Conservation (phyloP, 23 tunicate species). For the Ascidia mentula region DNA sequence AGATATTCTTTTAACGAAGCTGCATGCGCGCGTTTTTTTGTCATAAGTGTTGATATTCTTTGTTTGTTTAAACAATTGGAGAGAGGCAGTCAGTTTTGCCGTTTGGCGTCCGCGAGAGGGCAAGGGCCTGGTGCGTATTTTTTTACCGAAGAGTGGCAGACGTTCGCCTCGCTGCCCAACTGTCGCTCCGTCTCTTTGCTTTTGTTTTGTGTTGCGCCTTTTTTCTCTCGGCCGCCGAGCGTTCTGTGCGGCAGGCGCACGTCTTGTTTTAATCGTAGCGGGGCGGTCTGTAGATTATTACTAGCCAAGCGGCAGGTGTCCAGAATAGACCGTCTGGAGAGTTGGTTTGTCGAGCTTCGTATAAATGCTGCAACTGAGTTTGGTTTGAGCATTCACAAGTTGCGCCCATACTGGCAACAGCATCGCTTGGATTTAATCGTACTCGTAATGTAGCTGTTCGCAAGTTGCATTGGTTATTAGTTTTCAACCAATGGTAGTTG, state of each 20-base stretch:
- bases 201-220: slow-evolving; percentile 23
- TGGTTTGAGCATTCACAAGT: background rate
- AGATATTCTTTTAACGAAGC: too few species aligned
- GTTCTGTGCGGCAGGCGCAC: slow-evolving; percentile 7
- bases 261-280: slow-evolving; percentile 38
- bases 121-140: background rate
- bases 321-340: background rate
- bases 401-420: too few species aligned
- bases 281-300: slow-evolving; percentile 19
- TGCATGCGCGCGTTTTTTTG: too few species aligned
- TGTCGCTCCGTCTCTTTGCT: slow-evolving; percentile 20
- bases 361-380: background rate
- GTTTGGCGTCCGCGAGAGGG: too few species aligned
- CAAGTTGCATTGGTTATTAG: too few species aligned
- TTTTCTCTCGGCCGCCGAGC: slow-evolving; percentile 5
- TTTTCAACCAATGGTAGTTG: too few species aligned
- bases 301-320: slow-evolving; percentile 27
- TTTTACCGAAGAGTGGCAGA: background rate
- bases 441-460: too few species aligned
- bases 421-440: too few species aligned
- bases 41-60: background rate
- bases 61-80: background rate
- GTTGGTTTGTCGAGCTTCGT: background rate
- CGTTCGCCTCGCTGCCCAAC: slow-evolving; percentile 42
- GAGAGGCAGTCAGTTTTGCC: background rate